phyloP scores from a whole-genome alignment of 2,113 vertebrate species.

The Ascaphus truei region DNA sequence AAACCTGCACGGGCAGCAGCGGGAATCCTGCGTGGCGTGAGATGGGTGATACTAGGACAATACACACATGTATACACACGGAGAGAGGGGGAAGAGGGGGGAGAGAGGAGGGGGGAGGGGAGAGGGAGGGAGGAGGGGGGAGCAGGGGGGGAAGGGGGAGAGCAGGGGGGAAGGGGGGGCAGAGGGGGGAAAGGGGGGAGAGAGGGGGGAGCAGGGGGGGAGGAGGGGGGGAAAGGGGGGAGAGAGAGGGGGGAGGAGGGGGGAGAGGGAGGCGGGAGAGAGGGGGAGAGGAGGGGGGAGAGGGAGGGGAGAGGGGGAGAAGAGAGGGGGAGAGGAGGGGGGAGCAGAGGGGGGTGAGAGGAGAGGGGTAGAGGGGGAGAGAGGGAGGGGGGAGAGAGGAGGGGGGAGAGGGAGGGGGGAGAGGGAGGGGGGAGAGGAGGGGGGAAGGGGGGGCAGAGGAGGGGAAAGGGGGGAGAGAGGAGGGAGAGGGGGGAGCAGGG shows the following conservation, averaged over 20 bases:
- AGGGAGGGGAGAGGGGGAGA: constrained; percentile 38
- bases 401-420: constrained; percentile 40
- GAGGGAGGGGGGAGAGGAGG: constrained; percentile 36
- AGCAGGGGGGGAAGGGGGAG: constrained; percentile 29
- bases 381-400: constrained; percentile 38
- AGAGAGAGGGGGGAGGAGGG: constrained; percentile 39
- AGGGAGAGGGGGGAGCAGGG: constrained; percentile 36
- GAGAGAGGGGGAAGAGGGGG: constrained; percentile 38
- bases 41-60: constrained; percentile 42
- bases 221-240: constrained; percentile 36
- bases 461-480: constrained; percentile 39
- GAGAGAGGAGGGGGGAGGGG: constrained; percentile 44
- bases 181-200: constrained; percentile 39
- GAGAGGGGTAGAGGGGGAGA: no score
- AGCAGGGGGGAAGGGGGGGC: constrained; percentile 36
- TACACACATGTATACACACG: constrained; percentile 31
- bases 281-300: constrained; percentile 42
- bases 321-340: constrained; percentile 39
- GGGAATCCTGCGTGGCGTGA: constrained; percentile 35
- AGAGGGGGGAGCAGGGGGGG: constrained; percentile 37
- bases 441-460: constrained; percentile 38
- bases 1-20: constrained; percentile 39
- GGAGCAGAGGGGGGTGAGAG: no score
- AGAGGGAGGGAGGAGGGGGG: constrained; percentile 37
- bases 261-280: constrained; percentile 35